Evolutionary conservation across 2,113 vertebrate genomes (phyloP), one percentile per base, ranked within the genome.

Genomic region (Charadrius vociferus): DNA sequence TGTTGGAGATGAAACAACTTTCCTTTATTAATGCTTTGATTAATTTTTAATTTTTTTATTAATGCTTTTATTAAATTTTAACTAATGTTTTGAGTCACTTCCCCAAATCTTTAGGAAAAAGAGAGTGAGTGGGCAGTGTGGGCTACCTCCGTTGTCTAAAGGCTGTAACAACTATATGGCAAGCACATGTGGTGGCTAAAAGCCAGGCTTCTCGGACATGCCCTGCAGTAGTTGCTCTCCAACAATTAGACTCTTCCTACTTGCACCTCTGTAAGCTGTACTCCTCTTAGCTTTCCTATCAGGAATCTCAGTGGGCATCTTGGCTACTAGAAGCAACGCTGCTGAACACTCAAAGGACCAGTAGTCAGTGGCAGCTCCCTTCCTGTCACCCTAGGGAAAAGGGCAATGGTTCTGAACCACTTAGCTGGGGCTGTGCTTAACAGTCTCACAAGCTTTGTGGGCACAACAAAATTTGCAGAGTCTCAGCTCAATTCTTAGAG

Each of bases 41-140:
- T 80, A 95, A 95, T 88, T 92, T 91, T 95, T 85, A 93, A 73
- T 84, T 75, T 77, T 93, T 87, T 96, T 80, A 96, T 97, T 90
- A 95, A 95, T 95, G 89, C 52, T 92, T 95, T 89, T 78, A 95
- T 85, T 93, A 89, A 50, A 93, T 85, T 78, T 93, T 87, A 84
- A 84, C 86, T 75, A 49, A 84, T 91, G 61, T 88, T 94, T 68
- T 82, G 43, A 94, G 89, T 81, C 73, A 56, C n/a, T 97, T 89
- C 32, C 81, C 77, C 78, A 95, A 81, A 87, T 47, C 83, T 92
- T 84, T n/a, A 63, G 65, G 43, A 37, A 85, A 14, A 30, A 49
- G 55, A 80, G 49, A 78, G 59, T 39, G 91, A 65, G 49, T 47
- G 82, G 85, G 77, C 87, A 75, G 34, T 2, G 82, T 47, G 82